These are phyloP conservation scores for Gallinago solitaria DNA, from an alignment of 2,797 vertebrate species.

Conservation along the genomic window DNA sequence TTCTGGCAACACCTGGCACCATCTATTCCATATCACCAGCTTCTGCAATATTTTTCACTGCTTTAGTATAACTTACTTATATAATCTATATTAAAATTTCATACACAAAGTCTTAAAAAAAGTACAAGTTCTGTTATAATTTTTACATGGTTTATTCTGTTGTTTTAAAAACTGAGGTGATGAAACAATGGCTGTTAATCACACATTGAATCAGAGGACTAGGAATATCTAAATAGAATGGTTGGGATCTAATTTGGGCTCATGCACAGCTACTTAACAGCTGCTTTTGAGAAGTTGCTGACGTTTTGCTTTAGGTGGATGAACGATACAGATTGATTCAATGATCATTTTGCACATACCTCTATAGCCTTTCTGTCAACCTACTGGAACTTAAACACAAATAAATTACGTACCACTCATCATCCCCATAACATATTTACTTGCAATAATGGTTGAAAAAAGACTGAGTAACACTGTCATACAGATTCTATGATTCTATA, in stretches of 20 bases:
- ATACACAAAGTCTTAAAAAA: not conserved
- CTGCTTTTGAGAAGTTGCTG: not conserved
- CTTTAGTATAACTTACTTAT: not conserved
- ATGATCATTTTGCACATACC: not conserved
- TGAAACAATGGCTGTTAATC: not conserved
- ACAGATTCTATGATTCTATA: too few species aligned
- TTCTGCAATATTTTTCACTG: not conserved
- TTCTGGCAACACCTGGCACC: not conserved
- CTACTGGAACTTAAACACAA: not conserved
- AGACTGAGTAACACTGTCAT: not conserved
- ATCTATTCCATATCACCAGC: not conserved
- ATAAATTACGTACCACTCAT: not conserved
- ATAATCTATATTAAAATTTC: not conserved
- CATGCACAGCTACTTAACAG: not conserved
- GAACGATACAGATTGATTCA: not conserved
- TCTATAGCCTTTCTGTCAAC: not conserved
- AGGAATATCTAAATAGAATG: not conserved
- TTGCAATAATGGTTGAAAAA: not conserved
- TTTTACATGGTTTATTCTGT: not conserved
- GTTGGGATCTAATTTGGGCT: not conserved
- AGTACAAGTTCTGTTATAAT: not conserved
- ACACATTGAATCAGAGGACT: not conserved
- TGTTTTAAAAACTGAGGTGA: not conserved
- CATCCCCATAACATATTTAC: not conserved
- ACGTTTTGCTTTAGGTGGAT: not conserved